Evolutionary conservation across 2,797 vertebrate genomes (phyloP).

Genomic region (Arnoldichthys spilopterus): DNA sequence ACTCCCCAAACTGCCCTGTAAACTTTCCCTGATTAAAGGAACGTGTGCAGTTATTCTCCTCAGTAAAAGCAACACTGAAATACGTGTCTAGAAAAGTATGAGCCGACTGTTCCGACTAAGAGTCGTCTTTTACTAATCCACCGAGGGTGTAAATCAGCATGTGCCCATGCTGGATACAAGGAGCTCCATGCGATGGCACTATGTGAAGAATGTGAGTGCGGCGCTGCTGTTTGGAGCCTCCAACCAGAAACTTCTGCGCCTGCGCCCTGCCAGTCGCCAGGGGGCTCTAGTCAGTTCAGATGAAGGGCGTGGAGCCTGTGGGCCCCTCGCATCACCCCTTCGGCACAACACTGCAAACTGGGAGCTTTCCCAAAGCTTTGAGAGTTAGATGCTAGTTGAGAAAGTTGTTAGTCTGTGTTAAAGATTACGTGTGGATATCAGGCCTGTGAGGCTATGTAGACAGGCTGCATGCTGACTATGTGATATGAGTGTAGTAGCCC

Average conservation of each 20-base stretch:
- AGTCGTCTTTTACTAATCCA: neutral
- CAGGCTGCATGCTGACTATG: slow-evolving; percentile 6
- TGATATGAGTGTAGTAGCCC: neutral
- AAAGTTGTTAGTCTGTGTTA: neutral
- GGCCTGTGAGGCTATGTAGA: neutral
- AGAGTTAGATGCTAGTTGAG: neutral
- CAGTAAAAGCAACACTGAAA: neutral
- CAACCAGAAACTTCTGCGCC: slow-evolving; percentile 35
- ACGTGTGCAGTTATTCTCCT: neutral
- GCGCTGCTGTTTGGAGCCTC: slow-evolving; percentile 31
- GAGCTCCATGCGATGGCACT: slow-evolving; percentile 5
- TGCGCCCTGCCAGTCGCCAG: slow-evolving; percentile 21
- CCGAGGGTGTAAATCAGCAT: neutral
- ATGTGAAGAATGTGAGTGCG: slow-evolving; percentile 43
- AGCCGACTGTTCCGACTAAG: neutral
- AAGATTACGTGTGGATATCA: neutral
- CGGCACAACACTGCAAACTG: neutral
- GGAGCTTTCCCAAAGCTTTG: too few relatives aligned
- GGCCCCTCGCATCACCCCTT: slow-evolving; percentile 24
- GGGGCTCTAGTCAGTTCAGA: slow-evolving; percentile 40
- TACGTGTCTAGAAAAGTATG: neutral
- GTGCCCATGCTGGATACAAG: neutral
- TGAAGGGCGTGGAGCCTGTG: slow-evolving; percentile 32
- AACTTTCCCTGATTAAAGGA: slow-evolving; percentile 3
- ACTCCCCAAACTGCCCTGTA: slow-evolving; percentile 27